phyloP scores from a whole-genome alignment of 2,888 invertebrate species.

The Leptothorax acervorum region DNA sequence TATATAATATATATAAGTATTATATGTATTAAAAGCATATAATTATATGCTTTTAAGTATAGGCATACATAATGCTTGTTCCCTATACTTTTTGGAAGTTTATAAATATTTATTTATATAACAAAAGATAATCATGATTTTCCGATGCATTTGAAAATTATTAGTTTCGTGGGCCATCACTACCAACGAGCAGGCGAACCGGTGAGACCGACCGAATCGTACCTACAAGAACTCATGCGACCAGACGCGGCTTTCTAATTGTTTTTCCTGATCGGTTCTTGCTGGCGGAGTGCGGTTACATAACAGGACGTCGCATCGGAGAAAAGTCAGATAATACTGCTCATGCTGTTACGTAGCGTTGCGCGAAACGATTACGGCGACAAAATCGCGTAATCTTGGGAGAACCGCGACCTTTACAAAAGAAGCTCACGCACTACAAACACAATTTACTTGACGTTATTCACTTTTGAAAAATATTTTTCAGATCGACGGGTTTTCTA shows the following conservation, averaged over 20 bases:
- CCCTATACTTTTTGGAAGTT: background rate
- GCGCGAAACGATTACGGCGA: slow-evolving; percentile 33
- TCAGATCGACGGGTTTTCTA: background rate
- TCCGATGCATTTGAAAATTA: background rate
- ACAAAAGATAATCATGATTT: background rate
- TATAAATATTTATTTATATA: slow-evolving; percentile 2
- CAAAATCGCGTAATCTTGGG: slow-evolving; percentile 11
- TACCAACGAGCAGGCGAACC: background rate
- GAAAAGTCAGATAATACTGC: slow-evolving; percentile 33
- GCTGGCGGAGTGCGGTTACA: slow-evolving; percentile 54
- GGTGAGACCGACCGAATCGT: slow-evolving; percentile 45
- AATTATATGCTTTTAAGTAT: background rate
- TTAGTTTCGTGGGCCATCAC: background rate
- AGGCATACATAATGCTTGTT: too few relatives aligned
- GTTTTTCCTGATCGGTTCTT: slow-evolving; percentile 78
- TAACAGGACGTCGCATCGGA: slow-evolving; percentile 50
- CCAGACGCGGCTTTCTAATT: slow-evolving; percentile 76
- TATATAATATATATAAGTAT: background rate
- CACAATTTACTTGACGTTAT: background rate
- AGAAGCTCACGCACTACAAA: background rate
- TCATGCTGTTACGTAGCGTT: slow-evolving; percentile 50
- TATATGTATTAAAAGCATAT: background rate
- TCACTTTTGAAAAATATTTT: background rate
- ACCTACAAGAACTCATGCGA: slow-evolving; percentile 57
- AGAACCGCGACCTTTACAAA: background rate